phyloP scores from a whole-genome alignment of 92 coral and sea anemone species.

The Hydrozoanthus gracilis region DNA sequence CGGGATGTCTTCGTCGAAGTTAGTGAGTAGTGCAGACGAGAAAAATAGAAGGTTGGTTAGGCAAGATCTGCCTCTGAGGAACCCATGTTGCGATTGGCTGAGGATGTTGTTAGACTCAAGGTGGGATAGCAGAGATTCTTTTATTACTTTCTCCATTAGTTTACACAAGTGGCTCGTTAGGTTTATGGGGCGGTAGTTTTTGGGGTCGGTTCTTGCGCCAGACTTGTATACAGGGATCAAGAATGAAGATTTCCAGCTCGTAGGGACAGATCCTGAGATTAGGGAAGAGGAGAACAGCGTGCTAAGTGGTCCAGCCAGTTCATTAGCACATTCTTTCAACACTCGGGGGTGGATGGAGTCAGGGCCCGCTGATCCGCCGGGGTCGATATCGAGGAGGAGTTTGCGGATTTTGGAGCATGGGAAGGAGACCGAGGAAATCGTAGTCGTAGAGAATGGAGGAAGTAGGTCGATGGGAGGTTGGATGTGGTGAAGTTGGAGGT shows the following conservation, averaged over 20 bases:
- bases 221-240: not conserved
- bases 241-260: not conserved
- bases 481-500: not conserved
- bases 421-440: not conserved
- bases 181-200: not conserved
- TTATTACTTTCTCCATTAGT: too few relatives aligned
- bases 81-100: not conserved
- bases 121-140: not conserved
- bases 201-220: not conserved
- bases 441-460: not conserved
- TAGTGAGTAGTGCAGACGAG: not conserved
- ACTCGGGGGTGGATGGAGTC: conserved; percentile 15
- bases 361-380: too few relatives aligned
- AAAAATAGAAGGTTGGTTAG: not conserved
- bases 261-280: not conserved
- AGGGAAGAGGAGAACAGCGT: not conserved
- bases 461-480: not conserved
- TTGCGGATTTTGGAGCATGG: not conserved
- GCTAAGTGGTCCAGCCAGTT: not conserved
- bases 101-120: not conserved
- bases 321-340: not conserved
- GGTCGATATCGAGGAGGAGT: not conserved
- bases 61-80: not conserved
- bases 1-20: not conserved
- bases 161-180: not conserved